Evolutionary conservation across 2,888 invertebrate genomes (phyloP).

Genomic region (Neoitamus cyanurus): DNA sequence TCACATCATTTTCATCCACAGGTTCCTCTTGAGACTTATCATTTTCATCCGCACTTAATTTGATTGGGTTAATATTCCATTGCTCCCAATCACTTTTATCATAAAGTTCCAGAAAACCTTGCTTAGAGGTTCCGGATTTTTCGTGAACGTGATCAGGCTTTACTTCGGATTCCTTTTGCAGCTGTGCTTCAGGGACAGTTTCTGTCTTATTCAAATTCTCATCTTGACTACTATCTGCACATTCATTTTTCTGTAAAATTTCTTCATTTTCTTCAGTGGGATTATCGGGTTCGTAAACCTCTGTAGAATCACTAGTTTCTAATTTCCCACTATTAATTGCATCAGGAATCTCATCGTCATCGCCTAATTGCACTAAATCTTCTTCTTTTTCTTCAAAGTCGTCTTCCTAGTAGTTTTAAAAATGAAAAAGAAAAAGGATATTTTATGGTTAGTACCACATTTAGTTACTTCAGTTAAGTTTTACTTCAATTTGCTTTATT

Average conservation of each 20-base stretch:
- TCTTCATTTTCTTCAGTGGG: slow-evolving; percentile 50
- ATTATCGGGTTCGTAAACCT: slow-evolving; percentile 47
- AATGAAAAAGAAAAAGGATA: slow-evolving; percentile 65
- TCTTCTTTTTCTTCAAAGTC: slow-evolving; percentile 64
- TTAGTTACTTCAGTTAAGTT: slow-evolving; percentile 56
- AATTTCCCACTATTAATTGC: slow-evolving; percentile 58
- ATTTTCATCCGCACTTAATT: slow-evolving; percentile 2
- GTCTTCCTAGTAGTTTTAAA: slow-evolving; percentile 67
- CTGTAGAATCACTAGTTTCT: slow-evolving; percentile 27
- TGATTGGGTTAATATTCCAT: slow-evolving; percentile 59
- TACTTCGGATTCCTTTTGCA: neutral
- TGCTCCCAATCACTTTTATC: slow-evolving; percentile 70
- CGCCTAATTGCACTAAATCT: slow-evolving; percentile 66
- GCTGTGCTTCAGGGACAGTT: slow-evolving; percentile 21
- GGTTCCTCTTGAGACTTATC: slow-evolving; percentile 59
- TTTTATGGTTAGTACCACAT: slow-evolving; percentile 68
- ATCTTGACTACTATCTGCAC: slow-evolving; percentile 47
- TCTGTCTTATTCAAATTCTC: slow-evolving; percentile 38
- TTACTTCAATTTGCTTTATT: slow-evolving; percentile 32
- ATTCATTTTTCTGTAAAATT: slow-evolving; percentile 54
- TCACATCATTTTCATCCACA: slow-evolving; percentile 41
- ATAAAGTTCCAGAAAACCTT: slow-evolving; percentile 68
- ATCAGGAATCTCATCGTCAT: slow-evolving; percentile 64
- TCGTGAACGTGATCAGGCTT: slow-evolving; percentile 46
- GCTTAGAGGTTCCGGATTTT: slow-evolving; percentile 59